Base-by-base conservation (phyloP, 2,113 vertebrate species). In the Indicator maculatus region DNA sequence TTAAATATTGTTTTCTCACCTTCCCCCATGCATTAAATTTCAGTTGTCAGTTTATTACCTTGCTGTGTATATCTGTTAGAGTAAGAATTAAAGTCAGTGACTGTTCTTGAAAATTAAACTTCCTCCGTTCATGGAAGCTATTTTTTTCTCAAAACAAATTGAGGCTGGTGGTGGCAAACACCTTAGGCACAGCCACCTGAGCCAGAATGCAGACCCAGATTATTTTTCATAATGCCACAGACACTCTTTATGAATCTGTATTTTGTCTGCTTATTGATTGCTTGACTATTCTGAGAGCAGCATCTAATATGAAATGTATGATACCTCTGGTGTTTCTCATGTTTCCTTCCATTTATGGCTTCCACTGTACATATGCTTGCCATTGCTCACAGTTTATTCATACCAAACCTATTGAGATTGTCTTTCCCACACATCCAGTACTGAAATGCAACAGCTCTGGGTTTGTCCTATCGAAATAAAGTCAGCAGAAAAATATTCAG, bases 1-100 rank as follows among this genome's bases (percentile, higher is more conserved):
- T 80, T 85, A 36, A 93, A 77, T 59, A 83, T 47, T 86, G 16
- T 77, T 93, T 93, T 89, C 79, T 89, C 75, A 88, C 82, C 85
- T 94, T 93, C 88, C 27, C 63, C 53, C 72, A 14, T 76, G 58
- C 74, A 72, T 91, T 89, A 83, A 50, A 75, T 96, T 89, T 84
- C 89, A 76, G 24, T 91, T 69, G 75, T 71, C 59, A 44, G 38
- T 59, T 88, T 31, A 70, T 75, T 85, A 13, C 59, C 41, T 85
- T 55, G 26, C 78, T 91, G 58, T 18, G 50, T 59, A 39, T 61
- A 20, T 30, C 47, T 81, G 47, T 67, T 95, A 84, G 33, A 88
- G 55, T 73, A 80, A 88, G 76, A 75, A 60, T 83, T 90, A 7
- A 70, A 88, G 33, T 79, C 61, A 73, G 8, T 36, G 24, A 41